Base-by-base conservation (phyloP, 2,888 invertebrate species). In the Meiosimyza platycephala region DNA sequence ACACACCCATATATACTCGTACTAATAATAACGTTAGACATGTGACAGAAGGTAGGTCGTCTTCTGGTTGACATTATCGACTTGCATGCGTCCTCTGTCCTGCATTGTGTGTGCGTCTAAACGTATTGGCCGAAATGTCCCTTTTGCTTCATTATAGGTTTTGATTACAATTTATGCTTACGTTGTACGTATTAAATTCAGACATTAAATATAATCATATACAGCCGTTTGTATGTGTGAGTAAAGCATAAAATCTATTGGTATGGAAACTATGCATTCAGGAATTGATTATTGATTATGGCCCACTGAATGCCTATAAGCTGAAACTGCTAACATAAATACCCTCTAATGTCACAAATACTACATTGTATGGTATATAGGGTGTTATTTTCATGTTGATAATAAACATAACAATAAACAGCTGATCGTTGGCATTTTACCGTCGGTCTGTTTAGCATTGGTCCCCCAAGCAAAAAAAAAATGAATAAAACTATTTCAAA, bases 81-180 rank as follows among this genome's bases (percentile, higher is more conserved):
- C 55, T 22, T 7, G 40, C 12, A 33, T 60, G 12, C 22, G 12
- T 65, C 16, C 22, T 47, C 6, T 51, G 65, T 52, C 15, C 52
- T 50, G 64, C 28, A 6, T 28, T 51, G 52, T 51, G 47, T 65
- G 59, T 75, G 63, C 60, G 59, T 73, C 73, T 76, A 67, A 76
- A 50, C 75, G 62, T 55, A n/a, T 55, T 4, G 55, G 15, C 22
- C 55, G n/a, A 13, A 22, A 18, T 18, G 40, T 40, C 40, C 40
- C 40, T 40, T 40, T 40, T 40, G 40, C 40, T 40, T 40, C 40
- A 40, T 55, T 55, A 22, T 16, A n/a, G 55, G 55, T 55, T 55
- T 55, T 55, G 11, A 16, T 11, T 22, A 18, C 18, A 55, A 22
- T 22, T 22, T 16, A 15, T 22, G 55, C 18, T 18, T 22, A 55